Evolutionary conservation across 2,888 invertebrate genomes (phyloP).

Genomic region (Noctua janthe): DNA sequence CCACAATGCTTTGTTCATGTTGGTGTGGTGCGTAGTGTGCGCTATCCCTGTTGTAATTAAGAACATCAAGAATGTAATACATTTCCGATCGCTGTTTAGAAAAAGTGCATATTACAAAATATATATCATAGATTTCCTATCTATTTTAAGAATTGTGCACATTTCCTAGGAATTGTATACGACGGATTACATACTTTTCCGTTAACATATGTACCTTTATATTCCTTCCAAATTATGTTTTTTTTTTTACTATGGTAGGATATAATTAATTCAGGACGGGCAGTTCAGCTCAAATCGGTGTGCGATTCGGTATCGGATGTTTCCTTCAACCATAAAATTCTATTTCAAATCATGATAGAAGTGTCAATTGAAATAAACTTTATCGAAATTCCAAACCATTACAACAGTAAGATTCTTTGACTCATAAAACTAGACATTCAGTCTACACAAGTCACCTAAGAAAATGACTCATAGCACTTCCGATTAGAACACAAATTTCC

Average conservation of each 20-base stretch:
- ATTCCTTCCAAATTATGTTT: neutral
- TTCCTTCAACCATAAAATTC: neutral
- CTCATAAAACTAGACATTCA: slow-evolving; percentile 17
- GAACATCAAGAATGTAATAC: too few relatives aligned
- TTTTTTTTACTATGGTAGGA: neutral
- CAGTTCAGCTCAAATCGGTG: neutral
- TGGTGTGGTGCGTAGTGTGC: too few relatives aligned
- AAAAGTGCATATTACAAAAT: too few relatives aligned
- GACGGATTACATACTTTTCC: too few relatives aligned
- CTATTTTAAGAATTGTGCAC: too few relatives aligned
- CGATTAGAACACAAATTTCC: neutral
- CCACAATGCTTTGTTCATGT: too few relatives aligned
- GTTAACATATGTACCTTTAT: neutral
- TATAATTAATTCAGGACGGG: neutral
- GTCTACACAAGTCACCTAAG: slow-evolving; percentile 26
- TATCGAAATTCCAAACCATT: neutral
- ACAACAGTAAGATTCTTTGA: slow-evolving; percentile 14
- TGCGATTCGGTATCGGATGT: neutral
- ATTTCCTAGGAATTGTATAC: too few relatives aligned
- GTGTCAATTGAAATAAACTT: neutral
- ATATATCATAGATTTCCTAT: too few relatives aligned
- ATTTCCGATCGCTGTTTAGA: too few relatives aligned
- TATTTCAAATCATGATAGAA: neutral
- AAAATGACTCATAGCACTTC: slow-evolving; percentile 28
- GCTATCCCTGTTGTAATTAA: too few relatives aligned